Percentiles rank a stretch among this genome's conserved stretches.
phyloP scores from a whole-genome alignment of 2,113 vertebrate species.

The Pygoscelis antarcticus region DNA sequence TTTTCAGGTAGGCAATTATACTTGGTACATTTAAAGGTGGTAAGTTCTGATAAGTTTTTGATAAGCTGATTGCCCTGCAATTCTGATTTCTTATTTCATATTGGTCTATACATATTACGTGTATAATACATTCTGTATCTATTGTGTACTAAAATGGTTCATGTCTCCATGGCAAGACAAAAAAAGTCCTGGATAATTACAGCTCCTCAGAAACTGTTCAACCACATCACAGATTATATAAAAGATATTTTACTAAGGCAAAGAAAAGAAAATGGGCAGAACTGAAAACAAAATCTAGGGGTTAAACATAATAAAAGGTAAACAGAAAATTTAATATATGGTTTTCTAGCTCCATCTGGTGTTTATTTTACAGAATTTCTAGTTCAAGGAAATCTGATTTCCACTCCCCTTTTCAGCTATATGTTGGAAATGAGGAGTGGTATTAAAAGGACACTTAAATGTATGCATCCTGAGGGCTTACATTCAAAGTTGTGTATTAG shows the following conservation, averaged over 20 bases:
- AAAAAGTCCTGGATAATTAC: not conserved
- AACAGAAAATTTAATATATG: not conserved
- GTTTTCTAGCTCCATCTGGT: slow-evolving; percentile 50
- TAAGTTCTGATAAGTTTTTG: not conserved
- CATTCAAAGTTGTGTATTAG: not conserved
- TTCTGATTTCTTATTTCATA: not conserved
- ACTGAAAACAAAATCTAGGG: not conserved
- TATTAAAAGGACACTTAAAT: not conserved
- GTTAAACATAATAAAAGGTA: not conserved
- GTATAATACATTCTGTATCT: not conserved
- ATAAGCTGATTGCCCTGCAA: not conserved
- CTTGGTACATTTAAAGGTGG: not conserved
- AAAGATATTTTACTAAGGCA: not conserved
- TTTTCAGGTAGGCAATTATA: not conserved
- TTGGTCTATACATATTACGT: not conserved
- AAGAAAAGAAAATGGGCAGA: not conserved
- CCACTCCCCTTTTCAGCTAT: not conserved
- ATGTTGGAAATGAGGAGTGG: not conserved
- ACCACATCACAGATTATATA: not conserved
- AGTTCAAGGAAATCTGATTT: not conserved
- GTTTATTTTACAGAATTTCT: slow-evolving; percentile 17
- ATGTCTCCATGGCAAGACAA: not conserved
- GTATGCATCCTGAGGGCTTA: not conserved
- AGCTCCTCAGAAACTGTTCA: not conserved
- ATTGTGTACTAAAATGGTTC: not conserved